A percentile compares a stretch with the other conserved stretches of the same genome.
These are phyloP conservation scores for Drosophila anomelani DNA, from an alignment of 2,888 invertebrate species.

Conservation along the genomic window DNA sequence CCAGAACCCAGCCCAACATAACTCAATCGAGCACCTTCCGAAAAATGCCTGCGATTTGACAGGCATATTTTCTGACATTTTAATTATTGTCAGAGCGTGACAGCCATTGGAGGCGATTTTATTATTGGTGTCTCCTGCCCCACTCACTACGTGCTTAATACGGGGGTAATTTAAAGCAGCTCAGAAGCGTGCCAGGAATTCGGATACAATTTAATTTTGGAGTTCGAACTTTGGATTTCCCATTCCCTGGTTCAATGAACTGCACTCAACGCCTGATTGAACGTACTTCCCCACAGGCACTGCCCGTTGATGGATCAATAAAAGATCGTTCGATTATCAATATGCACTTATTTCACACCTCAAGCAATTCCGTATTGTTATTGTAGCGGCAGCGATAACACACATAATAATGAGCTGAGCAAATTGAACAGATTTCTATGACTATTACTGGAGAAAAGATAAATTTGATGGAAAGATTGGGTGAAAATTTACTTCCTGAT, in stretches of 20 bases:
- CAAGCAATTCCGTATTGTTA: slow-evolving; percentile 27
- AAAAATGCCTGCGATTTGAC: slow-evolving; percentile 60
- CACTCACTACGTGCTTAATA: slow-evolving; percentile 65
- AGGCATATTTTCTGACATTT: slow-evolving; percentile 74
- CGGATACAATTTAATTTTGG: slow-evolving; percentile 43
- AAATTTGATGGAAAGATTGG: slow-evolving; percentile 1
- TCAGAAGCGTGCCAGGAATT: slow-evolving; percentile 69
- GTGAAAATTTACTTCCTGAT: slow-evolving; percentile 5
- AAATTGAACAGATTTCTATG: slow-evolving; percentile 25
- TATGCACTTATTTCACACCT: slow-evolving; percentile 64
- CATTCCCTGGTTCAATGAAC: slow-evolving; percentile 66
- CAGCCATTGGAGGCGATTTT: slow-evolving; percentile 35
- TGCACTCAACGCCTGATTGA: slow-evolving; percentile 33
- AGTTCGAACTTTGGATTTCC: slow-evolving; percentile 39
- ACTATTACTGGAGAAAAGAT: slow-evolving; percentile 20
- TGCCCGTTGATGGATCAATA: slow-evolving; percentile 50
- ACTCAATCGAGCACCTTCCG: slow-evolving; percentile 67
- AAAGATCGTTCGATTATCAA: slow-evolving; percentile 61
- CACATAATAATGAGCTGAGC: slow-evolving; percentile 31
- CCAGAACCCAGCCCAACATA: slow-evolving; percentile 36
- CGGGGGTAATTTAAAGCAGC: slow-evolving; percentile 79
- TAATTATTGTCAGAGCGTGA: slow-evolving; percentile 76
- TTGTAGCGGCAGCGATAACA: slow-evolving; percentile 28
- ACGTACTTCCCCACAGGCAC: slow-evolving; percentile 15
- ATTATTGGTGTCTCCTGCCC: slow-evolving; percentile 18